Conservation (phyloP, 2,113 vertebrate species). For the Progne subis region DNA sequence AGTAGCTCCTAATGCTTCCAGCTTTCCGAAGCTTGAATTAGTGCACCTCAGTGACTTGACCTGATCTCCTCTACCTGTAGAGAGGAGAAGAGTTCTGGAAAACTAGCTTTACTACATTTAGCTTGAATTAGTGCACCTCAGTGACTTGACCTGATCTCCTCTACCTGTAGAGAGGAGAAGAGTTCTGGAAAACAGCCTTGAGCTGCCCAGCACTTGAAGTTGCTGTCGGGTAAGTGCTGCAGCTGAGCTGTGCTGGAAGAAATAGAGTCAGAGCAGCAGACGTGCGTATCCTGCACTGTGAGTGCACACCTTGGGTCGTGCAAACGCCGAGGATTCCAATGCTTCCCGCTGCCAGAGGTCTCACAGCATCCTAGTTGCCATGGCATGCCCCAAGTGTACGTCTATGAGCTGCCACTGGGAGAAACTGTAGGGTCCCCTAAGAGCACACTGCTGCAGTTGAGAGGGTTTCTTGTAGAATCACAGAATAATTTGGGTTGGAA, state of each 20-base stretch:
- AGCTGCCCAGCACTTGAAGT: background rate
- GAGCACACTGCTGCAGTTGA: background rate
- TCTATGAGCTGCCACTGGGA: background rate
- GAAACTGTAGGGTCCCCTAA: background rate
- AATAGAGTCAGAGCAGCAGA: background rate
- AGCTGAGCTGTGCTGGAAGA: background rate
- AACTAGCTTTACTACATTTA: too few relatives aligned
- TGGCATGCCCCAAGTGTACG: rapidly evolving
- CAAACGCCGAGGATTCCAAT: background rate
- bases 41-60: background rate
- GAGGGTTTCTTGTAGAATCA: background rate
- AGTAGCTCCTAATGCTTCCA: constrained; percentile 13
- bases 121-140: constrained; percentile 5
- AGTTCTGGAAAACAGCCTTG: background rate
- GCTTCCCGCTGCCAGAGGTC: background rate
- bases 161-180: background rate
- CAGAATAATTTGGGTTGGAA: background rate
- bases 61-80: background rate
- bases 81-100: background rate
- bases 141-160: background rate
- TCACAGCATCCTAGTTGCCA: rapidly evolving
- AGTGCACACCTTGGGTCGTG: background rate
- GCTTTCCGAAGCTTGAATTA: constrained; percentile 30
- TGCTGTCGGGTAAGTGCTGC: background rate
- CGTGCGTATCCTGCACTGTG: rapidly evolving